Base-by-base conservation (phyloP, 2,797 vertebrate genomes). In the Liparis tanakae region DNA sequence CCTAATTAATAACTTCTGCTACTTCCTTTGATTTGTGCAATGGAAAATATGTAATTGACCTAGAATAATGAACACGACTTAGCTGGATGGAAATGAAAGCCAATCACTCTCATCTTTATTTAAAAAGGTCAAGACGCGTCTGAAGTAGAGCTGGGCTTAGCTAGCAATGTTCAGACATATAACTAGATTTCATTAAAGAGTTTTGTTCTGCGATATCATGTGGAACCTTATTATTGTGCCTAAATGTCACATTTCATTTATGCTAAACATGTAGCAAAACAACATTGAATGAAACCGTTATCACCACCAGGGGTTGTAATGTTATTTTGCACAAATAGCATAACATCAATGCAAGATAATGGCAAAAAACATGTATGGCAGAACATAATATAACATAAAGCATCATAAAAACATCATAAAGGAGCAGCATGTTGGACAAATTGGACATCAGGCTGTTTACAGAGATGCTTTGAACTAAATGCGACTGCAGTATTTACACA, bases 21-120 rank as follows among this genome's bases (percentile, higher is more conserved):
- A 5, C 17, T 13, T 50, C 36, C 58, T 78, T 63, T 30, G n/a
- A 30, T 74, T 50, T 60, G 17, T 51, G 10, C 22, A 13, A n/a
- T 44, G 1, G 3, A 39, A 39, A 50, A 25, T 64, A 34, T 54
- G 20, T 61, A 36, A 37, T 20, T 37, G 37, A 46, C 50, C 25
- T 37, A 5, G 6, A 5, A n/a, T 10, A 54, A 37, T 44, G 14
- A 62, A 33, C 0, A 10, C 30, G 44, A 50, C 17, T 37, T 44
- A 41, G 13, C 18, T 20, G 13, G 13, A 67, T 20, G 34, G 46
- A 62, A 64, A 63, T 6, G 56, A 13, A 57, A 62, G 43, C 15
- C 36, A 68, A 64, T 62, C 2, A 37, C 18, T 63, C 1, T 39
- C 12, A 36, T 61, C 15, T 30, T 58, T 5, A 18, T 1, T 63